Evolutionary conservation across 2,888 invertebrate genomes (phyloP).

Genomic region (Lycophotia porphyrea): DNA sequence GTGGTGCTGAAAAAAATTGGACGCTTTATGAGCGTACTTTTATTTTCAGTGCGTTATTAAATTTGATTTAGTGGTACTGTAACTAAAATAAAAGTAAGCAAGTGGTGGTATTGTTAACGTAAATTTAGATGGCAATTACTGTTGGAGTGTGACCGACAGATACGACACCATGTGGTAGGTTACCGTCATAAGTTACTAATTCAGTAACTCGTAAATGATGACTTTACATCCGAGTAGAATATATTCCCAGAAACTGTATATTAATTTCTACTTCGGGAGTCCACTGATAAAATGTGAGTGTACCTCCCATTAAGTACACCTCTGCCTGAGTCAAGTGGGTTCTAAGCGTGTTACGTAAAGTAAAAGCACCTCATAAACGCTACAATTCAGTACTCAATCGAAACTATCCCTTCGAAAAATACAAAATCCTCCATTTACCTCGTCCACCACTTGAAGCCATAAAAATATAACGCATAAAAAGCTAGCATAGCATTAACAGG

Average conservation of each 20-base stretch:
- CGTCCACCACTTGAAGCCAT: neutral
- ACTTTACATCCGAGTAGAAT: neutral
- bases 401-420: neutral
- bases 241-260: neutral
- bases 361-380: neutral
- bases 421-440: neutral
- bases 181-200: slow-evolving; percentile 19
- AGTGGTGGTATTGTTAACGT: slow-evolving; percentile 56
- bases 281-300: neutral
- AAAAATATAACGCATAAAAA: slow-evolving; percentile 6
- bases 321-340: neutral
- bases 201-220: slow-evolving; percentile 19
- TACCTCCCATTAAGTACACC: neutral
- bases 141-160: slow-evolving; percentile 13
- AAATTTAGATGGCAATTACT: slow-evolving; percentile 53
- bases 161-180: slow-evolving; percentile 25
- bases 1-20: slow-evolving; percentile 46
- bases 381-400: neutral
- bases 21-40: slow-evolving; percentile 53
- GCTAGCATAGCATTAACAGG: slow-evolving; percentile 13
- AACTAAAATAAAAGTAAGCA: slow-evolving; percentile 53
- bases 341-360: neutral
- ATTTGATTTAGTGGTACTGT: slow-evolving; percentile 62
- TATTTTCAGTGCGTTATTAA: slow-evolving; percentile 64
- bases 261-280: neutral